Conservation (phyloP, 64 coral and sea anemone species). For the Montipora cactus region DNA sequence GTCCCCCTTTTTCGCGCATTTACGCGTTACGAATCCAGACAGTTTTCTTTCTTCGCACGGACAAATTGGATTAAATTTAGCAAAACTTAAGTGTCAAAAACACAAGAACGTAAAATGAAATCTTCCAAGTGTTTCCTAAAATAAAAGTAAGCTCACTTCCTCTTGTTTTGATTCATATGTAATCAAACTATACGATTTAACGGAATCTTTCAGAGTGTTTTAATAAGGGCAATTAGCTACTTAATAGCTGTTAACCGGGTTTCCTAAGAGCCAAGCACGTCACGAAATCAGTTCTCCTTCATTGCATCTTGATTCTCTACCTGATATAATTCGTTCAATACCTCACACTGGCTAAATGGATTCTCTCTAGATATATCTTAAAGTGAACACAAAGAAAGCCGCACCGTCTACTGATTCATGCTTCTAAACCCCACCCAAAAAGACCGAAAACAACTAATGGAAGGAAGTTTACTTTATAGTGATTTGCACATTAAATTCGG, state of each 20-base stretch:
- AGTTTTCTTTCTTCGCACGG: not conserved
- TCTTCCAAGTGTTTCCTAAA: not conserved
- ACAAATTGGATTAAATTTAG: not conserved
- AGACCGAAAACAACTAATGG: too few species aligned
- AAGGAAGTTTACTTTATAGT: too few species aligned
- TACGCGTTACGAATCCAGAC: not conserved
- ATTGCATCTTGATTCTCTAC: too few species aligned
- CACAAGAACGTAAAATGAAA: not conserved
- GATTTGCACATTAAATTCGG: too few species aligned
- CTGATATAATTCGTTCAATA: too few species aligned
- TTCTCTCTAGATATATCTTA: too few species aligned
- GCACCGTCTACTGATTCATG: too few species aligned
- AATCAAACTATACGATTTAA: not conserved
- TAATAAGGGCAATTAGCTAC: not conserved
- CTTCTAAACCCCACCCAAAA: too few species aligned
- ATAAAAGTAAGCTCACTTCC: conserved; percentile 5
- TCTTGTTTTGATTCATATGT: not conserved
- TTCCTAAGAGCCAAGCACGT: not conserved
- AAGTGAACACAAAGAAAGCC: too few species aligned
- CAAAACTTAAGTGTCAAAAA: not conserved
- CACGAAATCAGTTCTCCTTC: not conserved
- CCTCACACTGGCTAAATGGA: too few species aligned
- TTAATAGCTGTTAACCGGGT: not conserved
- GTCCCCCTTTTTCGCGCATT: not conserved
- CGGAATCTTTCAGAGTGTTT: not conserved